A percentile compares a stretch with the other conserved stretches of the same genome.
Evolutionary conservation across 1,140 invertebrate genomes (phyloP).

Genomic region (Colletes gigas): DNA sequence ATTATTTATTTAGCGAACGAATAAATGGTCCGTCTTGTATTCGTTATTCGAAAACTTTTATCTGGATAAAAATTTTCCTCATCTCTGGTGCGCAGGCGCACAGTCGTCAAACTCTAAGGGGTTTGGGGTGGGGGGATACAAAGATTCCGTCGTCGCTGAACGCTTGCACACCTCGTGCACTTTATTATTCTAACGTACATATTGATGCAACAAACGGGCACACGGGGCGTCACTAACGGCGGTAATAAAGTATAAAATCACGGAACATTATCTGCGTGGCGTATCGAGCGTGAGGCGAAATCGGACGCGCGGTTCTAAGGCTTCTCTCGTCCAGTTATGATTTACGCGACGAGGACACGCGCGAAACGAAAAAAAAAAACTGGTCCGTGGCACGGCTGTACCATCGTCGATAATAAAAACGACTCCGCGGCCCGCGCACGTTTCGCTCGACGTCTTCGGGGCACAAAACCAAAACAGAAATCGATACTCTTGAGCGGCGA

Average conservation of each 20-base stretch:
- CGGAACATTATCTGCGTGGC: background rate
- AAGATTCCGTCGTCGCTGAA: background rate
- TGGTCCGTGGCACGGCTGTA: background rate
- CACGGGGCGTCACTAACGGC: background rate
- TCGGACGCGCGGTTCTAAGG: background rate
- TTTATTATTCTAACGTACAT: background rate
- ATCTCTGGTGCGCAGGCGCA: too few relatives aligned
- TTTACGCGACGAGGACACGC: constrained; percentile 23
- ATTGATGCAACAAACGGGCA: background rate
- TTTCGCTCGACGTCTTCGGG: too few relatives aligned
- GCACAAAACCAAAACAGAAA: background rate
- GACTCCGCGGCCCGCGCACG: background rate
- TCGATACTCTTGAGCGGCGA: background rate
- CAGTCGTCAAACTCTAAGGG: too few relatives aligned
- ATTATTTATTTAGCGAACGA: too few relatives aligned
- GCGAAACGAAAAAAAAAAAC: background rate
- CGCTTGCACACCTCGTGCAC: background rate
- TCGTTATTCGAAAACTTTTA: too few relatives aligned
- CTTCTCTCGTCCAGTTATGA: background rate
- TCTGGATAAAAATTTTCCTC: too few relatives aligned
- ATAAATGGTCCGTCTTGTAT: too few relatives aligned
- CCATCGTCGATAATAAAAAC: constrained; percentile 13
- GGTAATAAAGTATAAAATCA: constrained; percentile 26
- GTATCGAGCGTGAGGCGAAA: constrained; percentile 13
- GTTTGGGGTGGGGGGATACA: background rate